These are phyloP conservation scores for Polydrusus tereticollis DNA, from an alignment of 2,888 invertebrate genomes.

Conservation along the genomic window DNA sequence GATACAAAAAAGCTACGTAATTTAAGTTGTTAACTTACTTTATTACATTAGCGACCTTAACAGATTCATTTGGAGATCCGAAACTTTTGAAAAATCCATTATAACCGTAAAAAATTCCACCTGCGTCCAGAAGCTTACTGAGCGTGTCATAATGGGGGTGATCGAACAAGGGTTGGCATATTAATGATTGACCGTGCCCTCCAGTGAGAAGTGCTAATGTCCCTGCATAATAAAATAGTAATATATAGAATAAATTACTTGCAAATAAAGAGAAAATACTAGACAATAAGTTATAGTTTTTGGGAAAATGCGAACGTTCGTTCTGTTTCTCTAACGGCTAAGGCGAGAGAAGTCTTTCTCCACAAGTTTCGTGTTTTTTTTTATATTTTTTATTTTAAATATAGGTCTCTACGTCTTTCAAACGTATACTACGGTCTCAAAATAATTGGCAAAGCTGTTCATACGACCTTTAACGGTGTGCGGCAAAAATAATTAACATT, in stretches of 20 bases:
- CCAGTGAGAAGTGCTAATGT: constrained; percentile 73
- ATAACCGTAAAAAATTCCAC: constrained; percentile 73
- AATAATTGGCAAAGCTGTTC: too few species aligned
- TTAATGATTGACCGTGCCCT: constrained; percentile 77
- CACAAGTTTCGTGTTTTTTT: too few species aligned
- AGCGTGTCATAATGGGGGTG: constrained; percentile 75
- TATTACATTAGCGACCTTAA: constrained; percentile 62
- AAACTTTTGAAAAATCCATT: constrained; percentile 71
- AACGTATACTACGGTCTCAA: too few species aligned
- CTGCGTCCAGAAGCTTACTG: constrained; percentile 76
- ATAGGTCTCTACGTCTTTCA: too few species aligned
- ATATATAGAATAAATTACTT: constrained; percentile 57
- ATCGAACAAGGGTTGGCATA: constrained; percentile 81
- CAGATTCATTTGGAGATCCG: constrained; percentile 68
- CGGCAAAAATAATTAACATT: too few species aligned
- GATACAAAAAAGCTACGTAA: too few species aligned
- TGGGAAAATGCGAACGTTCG: constrained; percentile 43
- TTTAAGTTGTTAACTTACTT: too few species aligned
- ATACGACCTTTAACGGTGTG: too few species aligned
- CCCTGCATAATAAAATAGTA: constrained; percentile 61
- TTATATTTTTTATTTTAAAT: too few species aligned
- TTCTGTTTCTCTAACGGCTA: too few species aligned
- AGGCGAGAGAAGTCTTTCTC: too few species aligned
- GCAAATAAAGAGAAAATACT: neutral
- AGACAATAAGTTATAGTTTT: neutral